phyloP scores from a whole-genome alignment of 2,797 vertebrate genomes.

The Cercopithecus neglectus region DNA sequence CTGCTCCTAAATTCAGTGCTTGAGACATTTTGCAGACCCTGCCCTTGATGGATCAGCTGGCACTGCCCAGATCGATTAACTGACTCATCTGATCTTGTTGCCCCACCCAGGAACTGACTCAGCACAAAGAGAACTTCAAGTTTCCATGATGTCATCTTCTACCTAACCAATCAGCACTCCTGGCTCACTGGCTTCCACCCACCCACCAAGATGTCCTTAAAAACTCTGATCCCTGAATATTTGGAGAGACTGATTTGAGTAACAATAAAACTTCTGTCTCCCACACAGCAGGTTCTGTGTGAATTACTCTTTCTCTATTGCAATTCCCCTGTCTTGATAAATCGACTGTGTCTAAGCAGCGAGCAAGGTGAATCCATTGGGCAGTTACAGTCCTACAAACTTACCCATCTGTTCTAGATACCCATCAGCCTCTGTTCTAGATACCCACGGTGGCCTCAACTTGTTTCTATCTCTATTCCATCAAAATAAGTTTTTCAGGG shows the following conservation, averaged over 20 bases:
- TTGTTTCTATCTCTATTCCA: neutral
- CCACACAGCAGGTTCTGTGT: neutral
- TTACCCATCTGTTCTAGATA: neutral
- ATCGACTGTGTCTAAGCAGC: neutral
- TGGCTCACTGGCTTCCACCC: neutral
- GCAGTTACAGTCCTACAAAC: neutral
- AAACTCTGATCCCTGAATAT: neutral
- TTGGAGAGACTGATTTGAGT: neutral
- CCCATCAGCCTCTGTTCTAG: neutral
- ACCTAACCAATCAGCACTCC: neutral
- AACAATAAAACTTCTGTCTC: neutral
- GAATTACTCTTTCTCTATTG: neutral
- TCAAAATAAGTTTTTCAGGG: neutral
- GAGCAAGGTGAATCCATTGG: neutral
- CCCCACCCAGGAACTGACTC: neutral
- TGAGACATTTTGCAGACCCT: too few relatives aligned
- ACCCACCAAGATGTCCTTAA: neutral
- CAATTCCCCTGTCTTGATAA: neutral
- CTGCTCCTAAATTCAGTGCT: neutral
- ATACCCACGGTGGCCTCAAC: neutral
- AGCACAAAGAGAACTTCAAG: neutral
- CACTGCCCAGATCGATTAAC: neutral
- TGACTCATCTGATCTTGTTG: neutral
- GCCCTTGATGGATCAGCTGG: too few relatives aligned
- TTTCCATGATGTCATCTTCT: neutral